Base-by-base conservation (phyloP, 2,888 invertebrate species). In the Chymomyza fuscimana region DNA sequence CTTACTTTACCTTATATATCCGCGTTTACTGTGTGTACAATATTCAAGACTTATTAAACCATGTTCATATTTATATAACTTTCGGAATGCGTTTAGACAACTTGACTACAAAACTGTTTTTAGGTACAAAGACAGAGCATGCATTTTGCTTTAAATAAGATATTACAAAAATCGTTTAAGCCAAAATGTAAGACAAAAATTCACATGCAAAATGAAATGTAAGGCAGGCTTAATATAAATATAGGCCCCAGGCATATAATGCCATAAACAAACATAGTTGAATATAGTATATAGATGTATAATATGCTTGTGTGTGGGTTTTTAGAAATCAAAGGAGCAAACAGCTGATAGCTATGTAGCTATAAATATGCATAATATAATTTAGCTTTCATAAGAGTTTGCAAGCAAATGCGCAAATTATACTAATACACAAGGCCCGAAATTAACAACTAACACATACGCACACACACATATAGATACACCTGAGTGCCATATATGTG, bases 321-420 rank as follows among this genome's bases (percentile, higher is more conserved):
- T 32, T 7, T 12, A 1, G 4, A 46, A 46, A 46, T 46, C 12
- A 12, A 46, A 46, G 40, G 0, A 7, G 40, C 10, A 9, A 10
- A 40, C 10, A 40, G 10, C 10, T 40, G 40, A 10, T 40, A 40
- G 40, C 40, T 40, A 72, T 69, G 70, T 65, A 67, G 52, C 81
- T 78, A 83, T 86, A 87, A 85, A 85, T 86, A 86, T 85, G 83
- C 88, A 79, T 85, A 85, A 85, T 79, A 81, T 78, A 86, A 82
- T 81, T 81, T 84, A 86, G 76, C 82, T 83, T 79, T 82, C 76
- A 82, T 84, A 81, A 88, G 88, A 88, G 85, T 89, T 88, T 80
- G 87, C 89, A 88, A 84, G 81, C 87, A 86, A 87, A 83, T 89
- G 78, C 64, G 72, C 78, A 85, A 74, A 86, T 88, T 88, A 87